Conservation (phyloP, 2,888 invertebrate species). For the Allophyes oxyacanthae region DNA sequence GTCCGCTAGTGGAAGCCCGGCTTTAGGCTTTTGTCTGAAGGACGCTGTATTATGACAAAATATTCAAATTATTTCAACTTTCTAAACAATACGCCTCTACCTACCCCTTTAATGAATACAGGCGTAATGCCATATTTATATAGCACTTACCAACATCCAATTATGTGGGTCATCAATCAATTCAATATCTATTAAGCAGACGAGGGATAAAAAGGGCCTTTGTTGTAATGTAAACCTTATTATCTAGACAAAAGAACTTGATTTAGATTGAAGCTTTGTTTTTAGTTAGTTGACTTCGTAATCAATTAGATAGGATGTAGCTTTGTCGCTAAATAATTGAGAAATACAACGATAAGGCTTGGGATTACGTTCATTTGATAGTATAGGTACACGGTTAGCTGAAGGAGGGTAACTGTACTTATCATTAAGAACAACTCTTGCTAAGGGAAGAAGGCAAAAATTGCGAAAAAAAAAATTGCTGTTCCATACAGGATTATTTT, state of each 20-base stretch:
- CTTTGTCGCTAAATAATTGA: constrained; percentile 36
- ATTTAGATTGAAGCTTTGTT: constrained; percentile 22
- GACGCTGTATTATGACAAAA: no score
- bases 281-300: constrained; percentile 32
- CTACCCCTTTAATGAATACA: not conserved
- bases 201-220: constrained; percentile 28
- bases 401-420: no score
- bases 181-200: constrained; percentile 43
- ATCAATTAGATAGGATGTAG: constrained; percentile 37
- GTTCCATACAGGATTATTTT: no score
- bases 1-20: no score
- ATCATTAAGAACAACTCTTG: no score
- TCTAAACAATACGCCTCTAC: no score
- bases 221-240: constrained; percentile 36
- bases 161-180: constrained; percentile 57
- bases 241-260: constrained; percentile 15
- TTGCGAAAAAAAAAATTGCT: no score
- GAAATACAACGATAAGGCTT: constrained; percentile 6
- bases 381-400: no score
- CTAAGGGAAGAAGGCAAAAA: no score
- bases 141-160: constrained; percentile 45
- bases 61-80: no score
- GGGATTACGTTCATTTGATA: constrained; percentile 13
- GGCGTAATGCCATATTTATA: not conserved
- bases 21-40: no score